Base-by-base conservation (phyloP, 1,140 invertebrate genomes). In the Aphis gossypii region DNA sequence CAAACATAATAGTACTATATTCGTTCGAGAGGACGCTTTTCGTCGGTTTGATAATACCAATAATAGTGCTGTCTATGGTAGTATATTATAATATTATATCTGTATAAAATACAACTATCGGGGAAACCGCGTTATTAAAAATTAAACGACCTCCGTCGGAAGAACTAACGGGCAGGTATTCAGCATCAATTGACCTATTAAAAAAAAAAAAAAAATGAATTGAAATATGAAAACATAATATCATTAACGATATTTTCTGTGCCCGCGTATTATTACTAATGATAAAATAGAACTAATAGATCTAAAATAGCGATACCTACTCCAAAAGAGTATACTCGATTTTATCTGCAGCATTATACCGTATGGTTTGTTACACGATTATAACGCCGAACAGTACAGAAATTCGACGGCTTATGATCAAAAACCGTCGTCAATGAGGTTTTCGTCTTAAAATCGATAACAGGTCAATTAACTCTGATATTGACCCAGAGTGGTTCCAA, bases 401-500 rank as follows among this genome's bases (percentile, higher is more conserved):
- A n/a, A n/a, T n/a, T 35, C n/a, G 1, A n/a, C n/a, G 14, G 30
- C 14, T 18, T 54, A n/a, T 68, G 14, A 76, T 76, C 18, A 76
- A 35, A 76, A 9, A 68, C 46, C 46, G 46, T 11, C 46, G n/a
- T 30, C 60, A 30, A 76, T 18, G n/a, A 1, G 18, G 60, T 76
- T n/a, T 76, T 76, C 30, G 60, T 76, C 60, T n/a, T 18, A 5
- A n/a, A 76, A 76, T 76, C 60, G n/a, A 76, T 76, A 76, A 76
- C 60, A 18, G n/a, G 60, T 76, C 60, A 76, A 76, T 76, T 76
- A 76, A 76, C 60, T 76, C n/a, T 76, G 60, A 76, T 76, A 76
- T n/a, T 76, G 60, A 76, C 60, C 60, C 60, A n/a, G 60, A 76
- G 60, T 76, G 14, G 60, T n/a, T 76, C 30, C 60, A 76, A 76